These are phyloP conservation scores for Cryptophagus acutangulus DNA, from an alignment of 2,888 invertebrate species.

Conservation along the genomic window DNA sequence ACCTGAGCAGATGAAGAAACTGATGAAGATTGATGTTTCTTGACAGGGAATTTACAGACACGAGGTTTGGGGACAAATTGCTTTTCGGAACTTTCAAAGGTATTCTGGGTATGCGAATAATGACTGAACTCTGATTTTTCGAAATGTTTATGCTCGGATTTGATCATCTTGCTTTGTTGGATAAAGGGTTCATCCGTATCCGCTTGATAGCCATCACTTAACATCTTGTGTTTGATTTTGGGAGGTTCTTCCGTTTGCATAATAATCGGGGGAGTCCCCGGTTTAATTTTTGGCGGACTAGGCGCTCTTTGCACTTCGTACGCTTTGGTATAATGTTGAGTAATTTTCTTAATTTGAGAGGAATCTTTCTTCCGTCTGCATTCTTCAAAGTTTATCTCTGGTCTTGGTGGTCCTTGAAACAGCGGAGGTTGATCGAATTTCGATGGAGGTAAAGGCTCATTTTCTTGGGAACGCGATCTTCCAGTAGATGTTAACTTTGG, in stretches of 20 bases:
- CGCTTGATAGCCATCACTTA: constrained; percentile 62
- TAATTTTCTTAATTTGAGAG: constrained; percentile 37
- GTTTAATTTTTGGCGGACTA: constrained; percentile 41
- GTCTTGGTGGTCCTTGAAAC: constrained; percentile 45
- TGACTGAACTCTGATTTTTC: constrained; percentile 40
- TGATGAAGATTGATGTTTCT: constrained; percentile 38
- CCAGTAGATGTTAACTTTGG: constrained; percentile 49
- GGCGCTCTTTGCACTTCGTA: constrained; percentile 32
- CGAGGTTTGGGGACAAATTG: constrained; percentile 29
- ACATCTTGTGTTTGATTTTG: constrained; percentile 50
- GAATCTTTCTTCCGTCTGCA: constrained; percentile 33
- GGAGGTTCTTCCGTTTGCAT: constrained; percentile 47
- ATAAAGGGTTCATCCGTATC: constrained; percentile 62
- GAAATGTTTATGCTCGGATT: constrained; percentile 39
- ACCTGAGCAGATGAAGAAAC: constrained; percentile 45
- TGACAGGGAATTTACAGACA: constrained; percentile 37
- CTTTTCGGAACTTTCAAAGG: constrained; percentile 34
- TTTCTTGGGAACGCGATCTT: constrained; percentile 55
- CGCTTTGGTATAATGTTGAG: constrained; percentile 34
- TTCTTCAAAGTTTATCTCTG: constrained; percentile 40
- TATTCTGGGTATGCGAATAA: constrained; percentile 36
- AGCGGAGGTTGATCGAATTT: constrained; percentile 53
- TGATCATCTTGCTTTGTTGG: constrained; percentile 33
- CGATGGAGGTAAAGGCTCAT: constrained; percentile 53
- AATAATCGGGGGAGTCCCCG: constrained; percentile 46